Conservation (phyloP, 1,140 invertebrate species). For the Cephus cinctus region DNA sequence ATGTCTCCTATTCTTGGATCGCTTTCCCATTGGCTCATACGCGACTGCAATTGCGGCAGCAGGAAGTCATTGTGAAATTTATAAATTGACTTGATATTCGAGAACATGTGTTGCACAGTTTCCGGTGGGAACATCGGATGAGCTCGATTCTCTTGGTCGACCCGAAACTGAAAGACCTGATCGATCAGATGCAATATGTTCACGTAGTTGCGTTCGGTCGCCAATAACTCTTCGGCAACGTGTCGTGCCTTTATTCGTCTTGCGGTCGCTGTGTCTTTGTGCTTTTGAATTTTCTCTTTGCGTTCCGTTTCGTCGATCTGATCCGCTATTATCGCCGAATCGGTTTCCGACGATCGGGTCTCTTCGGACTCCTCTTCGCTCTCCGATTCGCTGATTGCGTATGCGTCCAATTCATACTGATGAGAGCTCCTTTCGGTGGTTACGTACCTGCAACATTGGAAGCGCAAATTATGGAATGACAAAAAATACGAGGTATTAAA, state of each 20-base stretch:
- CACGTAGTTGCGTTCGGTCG: constrained; percentile 71
- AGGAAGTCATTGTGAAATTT: constrained; percentile 69
- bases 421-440: constrained; percentile 27
- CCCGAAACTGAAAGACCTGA: constrained; percentile 62
- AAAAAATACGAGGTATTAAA: too few species aligned
- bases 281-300: constrained; percentile 23
- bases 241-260: constrained; percentile 55
- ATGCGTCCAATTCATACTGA: constrained; percentile 37
- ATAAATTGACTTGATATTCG: constrained; percentile 58
- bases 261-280: constrained; percentile 27
- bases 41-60: constrained; percentile 63
- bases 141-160: constrained; percentile 54
- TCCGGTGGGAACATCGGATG: constrained; percentile 54
- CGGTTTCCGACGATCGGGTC: constrained; percentile 40
- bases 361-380: constrained; percentile 53
- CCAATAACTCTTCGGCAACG: constrained; percentile 68
- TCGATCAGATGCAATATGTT: constrained; percentile 69
- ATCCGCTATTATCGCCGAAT: constrained; percentile 33
- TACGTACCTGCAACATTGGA: background rate
- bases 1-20: constrained; percentile 69
- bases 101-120: constrained; percentile 51
- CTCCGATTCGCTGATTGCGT: constrained; percentile 51
- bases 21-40: constrained; percentile 64
- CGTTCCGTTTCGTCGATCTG: constrained; percentile 25
- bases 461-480: too few species aligned